Base-by-base conservation (phyloP, 2,113 vertebrate species). In the Aegithalos caudatus region DNA sequence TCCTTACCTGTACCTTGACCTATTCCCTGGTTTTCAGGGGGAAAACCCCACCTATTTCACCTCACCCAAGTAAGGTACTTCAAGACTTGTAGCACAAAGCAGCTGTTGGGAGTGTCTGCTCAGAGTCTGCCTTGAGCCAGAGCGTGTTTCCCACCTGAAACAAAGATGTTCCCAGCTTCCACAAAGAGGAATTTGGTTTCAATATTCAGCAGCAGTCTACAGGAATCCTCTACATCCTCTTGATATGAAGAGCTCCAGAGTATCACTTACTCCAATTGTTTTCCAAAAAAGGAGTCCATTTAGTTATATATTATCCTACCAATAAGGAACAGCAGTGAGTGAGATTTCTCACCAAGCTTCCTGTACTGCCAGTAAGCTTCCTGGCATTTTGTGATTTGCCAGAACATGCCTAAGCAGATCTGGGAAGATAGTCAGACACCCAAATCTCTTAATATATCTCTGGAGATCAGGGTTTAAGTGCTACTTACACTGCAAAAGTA, bases 361-460 rank as follows among this genome's bases (percentile, higher is more conserved):
- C 81, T 42, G 47, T 10, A 66, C 27, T 65, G 3, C 40, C 81
- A 88, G 58, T 51, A 86, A 89, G 93, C 92, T 92, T 62, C 60
- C 88, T 83, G 82, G 82, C 90, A 92, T 90, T 94, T 57, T 86
- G 65, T 72, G 82, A 74, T 94, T 82, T 92, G 86, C 81, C 86
- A 84, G 54, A 88, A 92, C 95, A 81, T 47, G 86, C 51, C 91
- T 92, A 91, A 93, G 88, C 35, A 94, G 82, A 83, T 95, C 91
- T 33, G 27, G 13, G 35, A 70, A 90, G 76, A 74, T 0, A 77
- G 74, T 44, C 45, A 92, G 80, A 77, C 72, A 95, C 38, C 51
- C 72, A 91, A 72, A 95, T 89, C 93, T 95, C 95, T 71, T 94
- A 80, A 12, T 80, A 78, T 54, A 91, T 84, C 94, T 93, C 79